A percentile compares a stretch with the other conserved stretches of the same genome.
These are phyloP conservation scores for Megaceryle torquata DNA, from an alignment of 2,113 vertebrate species.

Conservation along the genomic window DNA sequence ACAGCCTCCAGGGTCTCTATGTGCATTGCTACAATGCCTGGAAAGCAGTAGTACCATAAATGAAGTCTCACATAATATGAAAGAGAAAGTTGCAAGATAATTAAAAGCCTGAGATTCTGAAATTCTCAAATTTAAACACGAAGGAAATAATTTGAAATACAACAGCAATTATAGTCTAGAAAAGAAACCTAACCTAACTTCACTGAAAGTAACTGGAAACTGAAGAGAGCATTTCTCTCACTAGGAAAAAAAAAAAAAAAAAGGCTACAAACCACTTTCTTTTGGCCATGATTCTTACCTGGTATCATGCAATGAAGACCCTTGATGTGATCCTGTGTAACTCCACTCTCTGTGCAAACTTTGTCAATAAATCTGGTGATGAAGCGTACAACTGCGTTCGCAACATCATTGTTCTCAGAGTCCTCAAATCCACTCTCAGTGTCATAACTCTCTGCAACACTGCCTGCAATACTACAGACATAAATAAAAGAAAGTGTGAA, in stretches of 20 bases:
- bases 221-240: not conserved
- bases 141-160: not conserved
- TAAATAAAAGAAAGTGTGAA: not conserved
- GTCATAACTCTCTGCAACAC: slow-evolving; percentile 96
- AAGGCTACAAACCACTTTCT: not conserved
- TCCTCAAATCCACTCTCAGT: slow-evolving; percentile 98
- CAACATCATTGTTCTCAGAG: slow-evolving; percentile 91
- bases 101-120: not conserved
- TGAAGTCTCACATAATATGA: not conserved
- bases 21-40: slow-evolving; percentile 98
- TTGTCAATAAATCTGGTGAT: slow-evolving; percentile 97
- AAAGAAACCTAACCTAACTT: not conserved
- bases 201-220: not conserved
- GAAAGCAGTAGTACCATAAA: slow-evolving; percentile 36
- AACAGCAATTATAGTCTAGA: not conserved
- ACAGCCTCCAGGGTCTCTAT: slow-evolving; percentile 94
- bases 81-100: not conserved
- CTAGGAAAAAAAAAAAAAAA: not conserved
- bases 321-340: slow-evolving; percentile 97
- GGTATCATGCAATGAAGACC: slow-evolving; percentile 98
- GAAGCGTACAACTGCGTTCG: slow-evolving; percentile 91
- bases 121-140: not conserved
- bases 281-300: slow-evolving; percentile 75
- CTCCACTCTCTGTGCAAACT: slow-evolving; percentile 95
- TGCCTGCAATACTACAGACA: slow-evolving; percentile 89